Evolutionary conservation across 2,888 invertebrate genomes (phyloP).

Genomic region (Macrosiphum euphorbiae): DNA sequence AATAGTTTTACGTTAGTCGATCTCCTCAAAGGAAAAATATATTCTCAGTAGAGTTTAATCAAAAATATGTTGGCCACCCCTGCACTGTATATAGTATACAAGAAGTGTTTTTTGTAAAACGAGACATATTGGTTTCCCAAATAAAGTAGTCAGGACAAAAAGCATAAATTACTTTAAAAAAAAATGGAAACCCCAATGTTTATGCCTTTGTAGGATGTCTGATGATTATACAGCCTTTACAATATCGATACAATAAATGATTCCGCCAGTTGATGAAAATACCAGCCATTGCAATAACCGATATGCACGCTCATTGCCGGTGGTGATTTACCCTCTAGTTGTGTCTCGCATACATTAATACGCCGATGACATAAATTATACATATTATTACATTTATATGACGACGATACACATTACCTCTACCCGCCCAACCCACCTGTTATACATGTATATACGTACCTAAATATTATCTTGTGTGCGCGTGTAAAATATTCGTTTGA

Average conservation of each 20-base stretch:
- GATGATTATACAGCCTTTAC: not conserved
- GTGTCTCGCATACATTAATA: not conserved
- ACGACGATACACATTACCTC: not conserved
- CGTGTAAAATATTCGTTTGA: not conserved
- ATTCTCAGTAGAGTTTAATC: too few species aligned
- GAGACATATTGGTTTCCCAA: not conserved
- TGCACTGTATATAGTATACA: too few species aligned
- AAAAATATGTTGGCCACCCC: too few species aligned
- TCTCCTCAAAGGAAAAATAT: too few species aligned
- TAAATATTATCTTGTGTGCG: not conserved
- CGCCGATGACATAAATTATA: not conserved
- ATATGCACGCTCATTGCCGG: not conserved
- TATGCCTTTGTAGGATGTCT: not conserved
- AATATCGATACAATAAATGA: not conserved
- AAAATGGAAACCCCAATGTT: not conserved
- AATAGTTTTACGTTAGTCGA: too few species aligned
- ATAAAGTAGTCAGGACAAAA: not conserved
- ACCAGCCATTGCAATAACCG: not conserved
- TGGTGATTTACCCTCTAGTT: not conserved
- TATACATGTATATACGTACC: not conserved
- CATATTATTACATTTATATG: not conserved
- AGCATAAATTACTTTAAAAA: not conserved
- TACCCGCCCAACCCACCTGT: not conserved
- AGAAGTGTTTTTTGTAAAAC: not conserved
- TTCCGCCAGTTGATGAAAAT: not conserved